Base-by-base conservation (phyloP, 2,888 invertebrate genomes). In the Protophormia terraenovae region DNA sequence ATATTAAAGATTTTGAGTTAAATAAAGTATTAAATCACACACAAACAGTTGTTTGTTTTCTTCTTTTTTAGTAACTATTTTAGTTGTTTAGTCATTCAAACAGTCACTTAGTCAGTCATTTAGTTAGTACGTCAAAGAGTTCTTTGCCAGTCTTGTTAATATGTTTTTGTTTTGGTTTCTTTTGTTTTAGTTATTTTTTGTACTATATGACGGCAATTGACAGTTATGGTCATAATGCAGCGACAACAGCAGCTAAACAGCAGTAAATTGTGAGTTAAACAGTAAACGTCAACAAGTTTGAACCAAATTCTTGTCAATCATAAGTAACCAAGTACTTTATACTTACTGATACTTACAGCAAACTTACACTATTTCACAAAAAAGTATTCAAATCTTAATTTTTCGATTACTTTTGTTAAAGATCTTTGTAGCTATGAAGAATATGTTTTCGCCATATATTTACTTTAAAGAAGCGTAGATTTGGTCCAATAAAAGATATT, bases 231-330 rank as follows among this genome's bases (percentile, higher is more conserved):
- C 85, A 79, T 85, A 85, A 82, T 66, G 73, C 85, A 53, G 73
- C 78, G 35, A 50, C 53, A 58, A 47, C 55, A 71, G 62, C 79
- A 64, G 71, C 73, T 67, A 58, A 66, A 50, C 67, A 67, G 62
- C 71, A 71, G 75, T 62, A 82, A 80, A 71, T 71, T 55, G 62
- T 85, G 47, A 78, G 72, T 58, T 80, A 47, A 80, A 73, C 71
- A 75, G 82, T 76, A 71, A 76, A 85, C 82, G 89, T 89, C 90
- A 90, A 89, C 89, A 86, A 87, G 88, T 88, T 89, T 89, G 90
- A 88, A 88, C 90, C 89, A 90, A 90, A 90, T 90, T 89, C 90
- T 90, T 88, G 77, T 86, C 87, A 85, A 83, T 78, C 83, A 85
- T 83, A 86, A 80, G 73, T 73, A 24, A 67, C 35, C 22, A 50